Conservation (phyloP, 2,113 vertebrate species). For the Dicentrarchus labrax region DNA sequence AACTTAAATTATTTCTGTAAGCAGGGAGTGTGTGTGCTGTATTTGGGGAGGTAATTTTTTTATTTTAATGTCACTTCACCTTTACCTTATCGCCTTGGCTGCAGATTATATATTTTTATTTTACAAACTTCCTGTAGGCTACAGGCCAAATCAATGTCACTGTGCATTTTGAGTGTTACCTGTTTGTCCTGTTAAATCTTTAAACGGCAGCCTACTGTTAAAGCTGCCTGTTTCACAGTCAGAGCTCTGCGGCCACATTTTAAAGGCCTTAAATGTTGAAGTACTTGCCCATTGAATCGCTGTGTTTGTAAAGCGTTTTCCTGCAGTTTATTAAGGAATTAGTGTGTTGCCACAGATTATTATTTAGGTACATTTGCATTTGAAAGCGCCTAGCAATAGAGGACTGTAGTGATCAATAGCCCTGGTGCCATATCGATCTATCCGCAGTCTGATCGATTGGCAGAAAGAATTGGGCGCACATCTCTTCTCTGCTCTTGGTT, state of each 20-base stretch:
- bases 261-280: slow-evolving; percentile 46
- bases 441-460: slow-evolving; percentile 84
- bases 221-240: slow-evolving; percentile 51
- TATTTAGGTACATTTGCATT: slow-evolving; percentile 84
- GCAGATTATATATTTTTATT: slow-evolving; percentile 17
- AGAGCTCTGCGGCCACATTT: slow-evolving; percentile 35
- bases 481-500: slow-evolving; percentile 64
- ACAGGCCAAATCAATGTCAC: slow-evolving; percentile 67
- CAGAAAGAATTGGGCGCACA: slow-evolving; percentile 73
- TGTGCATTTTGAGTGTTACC: slow-evolving; percentile 58
- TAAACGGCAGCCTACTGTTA: slow-evolving; percentile 57
- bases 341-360: slow-evolving; percentile 82
- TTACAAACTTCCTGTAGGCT: slow-evolving; percentile 52
- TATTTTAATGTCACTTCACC: neutral
- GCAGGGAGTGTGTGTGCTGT: no score
- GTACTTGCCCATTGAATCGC: slow-evolving; percentile 50
- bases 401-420: slow-evolving; percentile 81
- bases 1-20: neutral
- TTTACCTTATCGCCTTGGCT: slow-evolving; percentile 41
- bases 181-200: slow-evolving; percentile 76
- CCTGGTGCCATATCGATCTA: slow-evolving; percentile 82
- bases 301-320: slow-evolving; percentile 78
- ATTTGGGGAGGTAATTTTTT: no score
- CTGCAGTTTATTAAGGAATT: slow-evolving; percentile 83
- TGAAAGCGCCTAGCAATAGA: slow-evolving; percentile 80